Conservation (phyloP, 2,888 invertebrate species). For the Drosophila silvestris region DNA sequence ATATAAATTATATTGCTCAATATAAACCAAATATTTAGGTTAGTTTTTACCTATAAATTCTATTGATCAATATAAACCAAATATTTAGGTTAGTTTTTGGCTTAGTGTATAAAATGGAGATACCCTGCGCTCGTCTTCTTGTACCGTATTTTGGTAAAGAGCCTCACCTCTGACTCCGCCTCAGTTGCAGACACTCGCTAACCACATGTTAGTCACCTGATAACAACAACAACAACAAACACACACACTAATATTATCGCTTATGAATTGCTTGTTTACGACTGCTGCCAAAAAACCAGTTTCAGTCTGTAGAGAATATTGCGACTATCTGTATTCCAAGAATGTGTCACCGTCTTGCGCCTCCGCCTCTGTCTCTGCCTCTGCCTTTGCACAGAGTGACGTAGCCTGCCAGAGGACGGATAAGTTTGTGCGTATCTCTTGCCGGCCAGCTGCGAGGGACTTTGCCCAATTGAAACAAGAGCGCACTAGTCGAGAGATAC, state of each 20-base stretch:
- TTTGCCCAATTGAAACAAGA: constrained; percentile 49
- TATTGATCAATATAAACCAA: background rate
- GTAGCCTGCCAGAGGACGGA: constrained; percentile 59
- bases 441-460: constrained; percentile 68
- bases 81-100: background rate
- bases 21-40: background rate
- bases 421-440: constrained; percentile 60
- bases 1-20: background rate
- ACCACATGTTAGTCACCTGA: constrained; percentile 74
- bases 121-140: background rate
- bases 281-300: constrained; percentile 54
- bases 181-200: constrained; percentile 65
- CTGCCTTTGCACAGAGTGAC: constrained; percentile 42
- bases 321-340: constrained; percentile 40
- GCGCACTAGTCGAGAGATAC: background rate
- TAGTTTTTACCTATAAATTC: background rate
- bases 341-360: constrained; percentile 71
- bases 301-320: constrained; percentile 31
- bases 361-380: constrained; percentile 22
- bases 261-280: constrained; percentile 36
- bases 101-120: background rate
- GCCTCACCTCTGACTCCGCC: constrained; percentile 34
- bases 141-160: constrained; percentile 26
- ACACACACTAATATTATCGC: constrained; percentile 44
- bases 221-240: constrained; percentile 32